These are phyloP conservation scores for Meghimatium bilineatum DNA, from an alignment of 2,888 invertebrate species.

Conservation along the genomic window DNA sequence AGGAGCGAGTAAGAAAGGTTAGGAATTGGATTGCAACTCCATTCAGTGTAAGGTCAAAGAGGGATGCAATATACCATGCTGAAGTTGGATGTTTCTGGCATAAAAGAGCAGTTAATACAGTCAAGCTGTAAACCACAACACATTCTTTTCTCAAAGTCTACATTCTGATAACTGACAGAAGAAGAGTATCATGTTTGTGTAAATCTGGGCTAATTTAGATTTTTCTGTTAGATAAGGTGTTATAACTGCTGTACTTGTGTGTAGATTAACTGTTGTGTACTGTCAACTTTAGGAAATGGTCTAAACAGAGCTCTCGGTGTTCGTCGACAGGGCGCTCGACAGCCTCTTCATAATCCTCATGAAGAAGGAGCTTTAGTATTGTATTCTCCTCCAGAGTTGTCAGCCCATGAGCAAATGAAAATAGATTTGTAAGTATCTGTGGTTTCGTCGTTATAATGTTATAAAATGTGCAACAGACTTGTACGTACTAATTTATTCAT, in stretches of 20 bases:
- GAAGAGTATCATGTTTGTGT: too few relatives aligned
- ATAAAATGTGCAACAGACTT: not conserved
- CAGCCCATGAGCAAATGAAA: slow-evolving; percentile 92
- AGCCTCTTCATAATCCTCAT: slow-evolving; percentile 92
- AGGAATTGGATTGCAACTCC: too few relatives aligned
- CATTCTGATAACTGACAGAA: too few relatives aligned
- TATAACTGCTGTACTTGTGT: not conserved
- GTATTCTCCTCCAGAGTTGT: slow-evolving; percentile 88
- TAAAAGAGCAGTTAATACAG: too few relatives aligned
- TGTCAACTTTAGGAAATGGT: slow-evolving; percentile 77
- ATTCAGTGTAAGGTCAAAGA: too few relatives aligned
- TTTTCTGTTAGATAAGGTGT: too few relatives aligned
- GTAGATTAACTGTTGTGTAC: not conserved
- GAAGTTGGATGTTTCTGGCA: too few relatives aligned
- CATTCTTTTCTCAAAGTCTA: too few relatives aligned
- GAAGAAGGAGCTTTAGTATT: slow-evolving; percentile 94
- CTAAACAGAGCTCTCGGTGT: slow-evolving; percentile 89
- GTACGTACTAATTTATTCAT: not conserved
- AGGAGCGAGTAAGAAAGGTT: too few relatives aligned
- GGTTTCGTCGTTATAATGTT: not conserved
- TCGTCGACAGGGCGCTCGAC: slow-evolving; percentile 81
- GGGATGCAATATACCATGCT: too few relatives aligned
- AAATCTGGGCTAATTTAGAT: too few relatives aligned
- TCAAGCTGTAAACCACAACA: too few relatives aligned
- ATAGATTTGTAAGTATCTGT: slow-evolving; percentile 82